Evolutionary conservation across 2,888 invertebrate genomes (phyloP).

Genomic region (Drosophila mulleri): DNA sequence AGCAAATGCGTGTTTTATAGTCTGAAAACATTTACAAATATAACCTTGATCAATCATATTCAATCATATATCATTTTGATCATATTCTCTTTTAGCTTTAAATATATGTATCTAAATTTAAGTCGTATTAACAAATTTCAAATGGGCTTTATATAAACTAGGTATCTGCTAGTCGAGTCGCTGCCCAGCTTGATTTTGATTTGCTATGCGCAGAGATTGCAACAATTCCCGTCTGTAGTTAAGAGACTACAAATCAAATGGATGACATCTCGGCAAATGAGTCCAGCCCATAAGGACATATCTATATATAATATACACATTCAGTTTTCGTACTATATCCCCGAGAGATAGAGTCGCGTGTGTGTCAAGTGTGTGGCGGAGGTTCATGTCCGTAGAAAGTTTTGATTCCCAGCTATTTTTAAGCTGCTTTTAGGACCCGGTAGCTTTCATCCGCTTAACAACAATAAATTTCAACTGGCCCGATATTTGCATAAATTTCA

Average conservation of each 20-base stretch:
- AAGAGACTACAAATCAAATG: slow-evolving; percentile 30
- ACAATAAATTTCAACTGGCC: slow-evolving; percentile 23
- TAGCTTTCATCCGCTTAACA: slow-evolving; percentile 39
- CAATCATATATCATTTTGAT: too few species aligned
- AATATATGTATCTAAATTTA: neutral
- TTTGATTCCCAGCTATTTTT: neutral
- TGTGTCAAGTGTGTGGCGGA: slow-evolving; percentile 6
- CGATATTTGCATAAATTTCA: slow-evolving; percentile 29
- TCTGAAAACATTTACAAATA: too few species aligned
- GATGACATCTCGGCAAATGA: slow-evolving; percentile 32
- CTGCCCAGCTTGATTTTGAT: neutral
- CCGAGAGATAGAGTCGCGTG: slow-evolving; percentile 1
- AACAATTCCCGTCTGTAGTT: slow-evolving; percentile 8
- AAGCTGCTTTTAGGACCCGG: neutral
- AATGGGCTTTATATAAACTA: neutral
- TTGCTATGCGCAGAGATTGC: slow-evolving; percentile 10
- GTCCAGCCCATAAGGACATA: slow-evolving; percentile 20
- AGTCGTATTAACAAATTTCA: neutral
- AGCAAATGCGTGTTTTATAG: too few species aligned
- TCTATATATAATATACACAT: neutral
- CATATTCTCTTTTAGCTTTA: too few species aligned
- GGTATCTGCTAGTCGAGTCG: neutral
- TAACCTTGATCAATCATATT: too few species aligned
- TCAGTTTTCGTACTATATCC: slow-evolving; percentile 10
- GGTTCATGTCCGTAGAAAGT: slow-evolving; percentile 23